A percentile compares a stretch with the other conserved stretches of the same genome.
phyloP scores from a whole-genome alignment of 2,888 invertebrate genomes.

The Cephalotes varians region DNA sequence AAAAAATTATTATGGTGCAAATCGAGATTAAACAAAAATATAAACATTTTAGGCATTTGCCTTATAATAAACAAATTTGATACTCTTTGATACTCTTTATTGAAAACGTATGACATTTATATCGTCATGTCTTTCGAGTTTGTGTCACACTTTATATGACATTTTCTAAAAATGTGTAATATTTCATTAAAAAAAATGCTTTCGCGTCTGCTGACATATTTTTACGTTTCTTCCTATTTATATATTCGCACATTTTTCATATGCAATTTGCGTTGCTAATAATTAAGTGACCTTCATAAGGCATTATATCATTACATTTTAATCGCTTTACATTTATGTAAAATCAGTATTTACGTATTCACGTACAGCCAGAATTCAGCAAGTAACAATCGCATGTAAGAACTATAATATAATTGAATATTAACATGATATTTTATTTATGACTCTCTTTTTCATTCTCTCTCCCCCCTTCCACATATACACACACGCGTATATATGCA shows the following conservation, averaged over 20 bases:
- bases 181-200: constrained; percentile 10
- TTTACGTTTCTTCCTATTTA: not conserved
- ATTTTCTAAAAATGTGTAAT: constrained; percentile 6
- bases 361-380: not conserved
- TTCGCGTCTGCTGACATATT: not conserved
- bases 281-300: constrained; percentile 1
- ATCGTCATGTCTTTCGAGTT: not conserved
- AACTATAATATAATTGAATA: constrained; percentile 3
- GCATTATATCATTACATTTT: constrained; percentile 16
- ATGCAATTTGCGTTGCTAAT: constrained; percentile 23
- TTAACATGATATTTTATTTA: not conserved
- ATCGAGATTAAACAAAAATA: not conserved
- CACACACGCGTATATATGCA: no score
- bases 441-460: no score
- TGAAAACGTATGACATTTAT: not conserved
- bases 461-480: no score
- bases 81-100: not conserved
- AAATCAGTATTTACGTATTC: not conserved
- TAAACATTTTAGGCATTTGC: not conserved
- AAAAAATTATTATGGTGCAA: not conserved
- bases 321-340: constrained; percentile 27
- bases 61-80: not conserved
- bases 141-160: not conserved
- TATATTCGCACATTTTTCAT: not conserved
- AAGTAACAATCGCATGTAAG: not conserved